phyloP scores from a whole-genome alignment of 2,888 invertebrate species.

The Tetragnatha montana region DNA sequence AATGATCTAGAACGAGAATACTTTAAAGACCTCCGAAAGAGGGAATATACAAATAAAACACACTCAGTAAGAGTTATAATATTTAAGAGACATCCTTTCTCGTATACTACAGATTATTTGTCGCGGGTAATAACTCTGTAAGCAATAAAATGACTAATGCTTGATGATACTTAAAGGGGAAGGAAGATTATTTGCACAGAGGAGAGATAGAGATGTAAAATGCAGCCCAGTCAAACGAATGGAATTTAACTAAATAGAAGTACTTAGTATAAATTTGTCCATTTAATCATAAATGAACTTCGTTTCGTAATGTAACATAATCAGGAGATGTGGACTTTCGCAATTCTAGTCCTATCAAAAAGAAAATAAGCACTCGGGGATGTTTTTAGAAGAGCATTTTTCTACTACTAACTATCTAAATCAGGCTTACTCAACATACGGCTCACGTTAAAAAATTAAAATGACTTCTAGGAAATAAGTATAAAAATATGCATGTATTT shows the following conservation, averaged over 20 bases:
- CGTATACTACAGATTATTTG: conserved; percentile 10
- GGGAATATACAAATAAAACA: background rate
- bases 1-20: conserved; percentile 42
- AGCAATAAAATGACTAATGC: background rate
- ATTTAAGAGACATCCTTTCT: background rate
- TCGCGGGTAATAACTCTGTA: conserved; percentile 13
- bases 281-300: no score
- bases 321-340: no score
- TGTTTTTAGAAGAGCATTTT: no score
- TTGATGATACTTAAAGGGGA: background rate
- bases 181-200: conserved; percentile 1
- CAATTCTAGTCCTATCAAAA: no score
- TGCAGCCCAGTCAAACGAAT: background rate
- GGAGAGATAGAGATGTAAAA: background rate
- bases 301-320: no score
- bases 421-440: no score
- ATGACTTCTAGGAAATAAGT: no score
- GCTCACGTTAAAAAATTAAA: no score
- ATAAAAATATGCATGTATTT: no score
- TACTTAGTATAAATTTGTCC: no score
- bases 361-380: no score
- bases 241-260: background rate
- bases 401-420: no score
- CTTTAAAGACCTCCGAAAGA: conserved; percentile 1
- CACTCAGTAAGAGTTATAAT: background rate